Evolutionary conservation across 2,113 vertebrate genomes (phyloP).

Genomic region (Arizona elegans): DNA sequence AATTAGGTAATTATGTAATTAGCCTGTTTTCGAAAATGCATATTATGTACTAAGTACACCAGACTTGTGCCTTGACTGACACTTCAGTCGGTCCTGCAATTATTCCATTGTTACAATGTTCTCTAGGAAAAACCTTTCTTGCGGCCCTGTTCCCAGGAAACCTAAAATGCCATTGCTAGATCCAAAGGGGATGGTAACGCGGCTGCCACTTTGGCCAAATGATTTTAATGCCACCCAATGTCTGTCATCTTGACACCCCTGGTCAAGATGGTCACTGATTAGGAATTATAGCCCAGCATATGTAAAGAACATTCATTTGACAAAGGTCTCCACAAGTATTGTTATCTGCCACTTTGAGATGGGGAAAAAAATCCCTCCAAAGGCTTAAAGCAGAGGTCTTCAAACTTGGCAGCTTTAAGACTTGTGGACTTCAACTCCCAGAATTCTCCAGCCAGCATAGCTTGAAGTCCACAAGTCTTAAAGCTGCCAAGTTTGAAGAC

Average conservation of each 20-base stretch:
- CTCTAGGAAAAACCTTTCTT: background rate
- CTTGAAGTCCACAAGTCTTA: too few relatives aligned
- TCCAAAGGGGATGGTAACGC: background rate
- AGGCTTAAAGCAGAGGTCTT: background rate
- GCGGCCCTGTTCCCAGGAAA: background rate
- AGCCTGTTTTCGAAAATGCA: slow-evolving; percentile 19
- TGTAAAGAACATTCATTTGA: background rate
- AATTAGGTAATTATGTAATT: slow-evolving; percentile 10
- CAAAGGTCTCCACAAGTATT: background rate
- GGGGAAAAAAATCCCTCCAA: background rate
- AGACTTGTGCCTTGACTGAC: background rate
- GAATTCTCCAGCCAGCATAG: too few relatives aligned
- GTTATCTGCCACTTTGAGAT: background rate
- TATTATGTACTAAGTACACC: slow-evolving; percentile 19
- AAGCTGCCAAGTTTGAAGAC: too few relatives aligned
- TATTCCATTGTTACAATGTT: slow-evolving; percentile 12
- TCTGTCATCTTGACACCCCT: background rate
- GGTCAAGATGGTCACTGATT: background rate
- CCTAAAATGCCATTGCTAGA: background rate
- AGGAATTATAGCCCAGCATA: background rate
- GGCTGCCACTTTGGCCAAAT: background rate
- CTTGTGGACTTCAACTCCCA: too few relatives aligned
- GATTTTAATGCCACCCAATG: background rate
- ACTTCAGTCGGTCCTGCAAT: background rate
- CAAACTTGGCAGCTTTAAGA: too few relatives aligned